Conservation (phyloP, 1,140 invertebrate species). For the Hycleus cichorii region DNA sequence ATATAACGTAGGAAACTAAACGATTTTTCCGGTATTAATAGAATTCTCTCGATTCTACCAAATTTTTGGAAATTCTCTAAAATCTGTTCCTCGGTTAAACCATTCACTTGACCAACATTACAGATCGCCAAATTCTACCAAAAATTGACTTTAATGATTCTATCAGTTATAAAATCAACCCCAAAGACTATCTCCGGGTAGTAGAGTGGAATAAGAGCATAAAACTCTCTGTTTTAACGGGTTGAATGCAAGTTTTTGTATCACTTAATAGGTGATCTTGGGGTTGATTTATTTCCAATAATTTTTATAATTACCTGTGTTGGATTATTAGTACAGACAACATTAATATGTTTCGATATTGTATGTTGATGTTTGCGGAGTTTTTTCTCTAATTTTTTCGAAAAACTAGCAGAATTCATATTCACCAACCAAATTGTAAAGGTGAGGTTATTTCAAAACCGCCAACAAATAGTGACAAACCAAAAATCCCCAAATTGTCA, state of each 20-base stretch:
- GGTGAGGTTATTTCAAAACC: no score
- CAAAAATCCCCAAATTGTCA: no score
- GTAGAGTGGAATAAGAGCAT: no score
- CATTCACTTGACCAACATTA: constrained; percentile 70
- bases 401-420: no score
- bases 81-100: constrained; percentile 56
- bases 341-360: constrained; percentile 42
- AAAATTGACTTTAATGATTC: constrained; percentile 8
- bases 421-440: no score
- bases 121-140: constrained; percentile 48
- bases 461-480: no score
- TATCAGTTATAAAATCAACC: background rate
- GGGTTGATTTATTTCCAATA: constrained; percentile 2
- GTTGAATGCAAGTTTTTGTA: no score
- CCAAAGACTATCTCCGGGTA: no score
- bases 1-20: constrained; percentile 64
- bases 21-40: constrained; percentile 65
- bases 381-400: no score
- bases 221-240: no score
- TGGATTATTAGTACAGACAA: constrained; percentile 37
- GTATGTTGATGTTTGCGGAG: constrained; percentile 36
- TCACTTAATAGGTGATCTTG: no score
- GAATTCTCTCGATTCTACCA: constrained; percentile 49
- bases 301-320: constrained; percentile 39
- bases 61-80: constrained; percentile 44